Evolutionary conservation across 2,888 invertebrate species (phyloP), one percentile per base, ranked within the genome.

Genomic region (Dynastes hyllus): DNA sequence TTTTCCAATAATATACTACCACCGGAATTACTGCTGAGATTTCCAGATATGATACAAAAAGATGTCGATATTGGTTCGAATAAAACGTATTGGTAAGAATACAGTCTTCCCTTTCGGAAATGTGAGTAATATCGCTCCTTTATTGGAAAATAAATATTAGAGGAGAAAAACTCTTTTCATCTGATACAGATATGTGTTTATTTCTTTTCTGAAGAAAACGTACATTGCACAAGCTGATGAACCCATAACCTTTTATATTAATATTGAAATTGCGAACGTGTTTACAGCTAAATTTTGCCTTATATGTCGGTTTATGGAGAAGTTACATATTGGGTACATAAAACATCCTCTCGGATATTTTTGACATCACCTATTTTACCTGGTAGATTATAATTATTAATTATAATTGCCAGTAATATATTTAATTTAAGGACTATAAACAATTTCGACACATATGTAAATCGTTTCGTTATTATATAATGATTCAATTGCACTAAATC

Each of bases 121-220:
- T 66, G 37, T 40, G n/a, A 66, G 66, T 40, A 66, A 66, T 66
- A 66, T 66, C 40, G 16, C 37, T 66, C 37, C 66, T 40, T 66
- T 66, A 66, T 66, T 66, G 66, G 66, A 66, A 66, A 37, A 66
- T 66, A 66, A 66, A 66, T 66, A 66, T 66, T 66, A 66, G 66
- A 66, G 16, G 66, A 6, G 66, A 40, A 66, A 40, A 40, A 1
- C 8, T 45, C 11, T n/a, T 66, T 66, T 37, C n/a, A 37, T n/a
- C 45, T 16, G 16, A 16, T 37, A 66, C 16, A 66, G 37, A 32
- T 66, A 40, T 13, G 45, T 45, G 45, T 66, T 66, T 40, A 40
- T 66, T 66, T 66, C 37, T 40, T 66, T 45, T 40, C 16, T 16
- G 37, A 40, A n/a, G 37, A 40, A 37, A 66, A 40, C 40, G 16